Base-by-base conservation (phyloP, 2,113 vertebrate genomes). In the Aldabrachelys gigantea region DNA sequence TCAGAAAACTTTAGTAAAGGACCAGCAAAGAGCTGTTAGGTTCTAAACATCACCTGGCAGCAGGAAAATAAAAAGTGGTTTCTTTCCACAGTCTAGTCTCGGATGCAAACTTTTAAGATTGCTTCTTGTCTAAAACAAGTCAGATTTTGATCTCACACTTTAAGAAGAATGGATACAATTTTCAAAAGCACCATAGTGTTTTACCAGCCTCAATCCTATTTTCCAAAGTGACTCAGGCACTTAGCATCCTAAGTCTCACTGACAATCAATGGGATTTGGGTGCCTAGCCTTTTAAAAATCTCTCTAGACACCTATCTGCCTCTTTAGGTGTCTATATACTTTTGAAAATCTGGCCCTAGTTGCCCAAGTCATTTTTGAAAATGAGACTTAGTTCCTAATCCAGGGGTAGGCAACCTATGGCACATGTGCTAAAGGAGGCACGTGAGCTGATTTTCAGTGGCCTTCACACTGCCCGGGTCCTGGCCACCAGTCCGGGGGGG, bases 151-250 rank as follows among this genome's bases (percentile, higher is more conserved):
- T 24, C 1, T 6, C 87, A 56, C 38, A 24, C 79, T 81, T 88
- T 6, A 89, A 91, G 62, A 69, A 78, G 21, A 47, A 83, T 50
- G 90, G 83, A n/a, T 4, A 3, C 79, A 17, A 49, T 91, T 93
- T 91, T 91, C 22, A 47, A 82, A 80, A 86, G n/a, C 1, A 12
- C 50, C 56, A 52, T 92, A 81, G 50, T 79, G 38, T 86, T 89
- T 78, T 76, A 93, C 53, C 50, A 92, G 13, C 50, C 80, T 81
- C 89, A 96, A 93, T 92, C 56, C 21, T 87, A 47, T 44, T 57
- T 59, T 83, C 24, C 25, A 47, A 78, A 44, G 11, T 78, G 75
- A 47, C 41, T 27, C 41, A 44, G 75, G 41, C 2, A 78, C 24
- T 78, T 78, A 78, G 25, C 22, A 44, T 41, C 75, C 44, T 75